Base-by-base conservation (phyloP, 2,797 vertebrate species). In the Tiaroga cobitis region DNA sequence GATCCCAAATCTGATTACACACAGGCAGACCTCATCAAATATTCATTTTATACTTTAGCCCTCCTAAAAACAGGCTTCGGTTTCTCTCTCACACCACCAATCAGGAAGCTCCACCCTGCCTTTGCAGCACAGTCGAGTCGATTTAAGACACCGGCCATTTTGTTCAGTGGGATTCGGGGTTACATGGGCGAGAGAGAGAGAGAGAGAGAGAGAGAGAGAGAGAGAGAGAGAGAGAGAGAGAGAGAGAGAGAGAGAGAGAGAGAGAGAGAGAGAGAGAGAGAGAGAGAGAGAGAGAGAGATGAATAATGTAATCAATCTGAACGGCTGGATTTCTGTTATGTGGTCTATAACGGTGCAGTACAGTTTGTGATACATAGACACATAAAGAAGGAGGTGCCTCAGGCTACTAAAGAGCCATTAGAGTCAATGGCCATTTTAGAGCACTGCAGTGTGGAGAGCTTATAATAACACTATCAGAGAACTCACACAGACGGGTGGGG, bases 21-120 rank as follows among this genome's bases (percentile, higher is more conserved):
- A 91, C 91, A 92, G 92, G 93, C 93, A 94, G 92, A 95, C 90
- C 94, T 96, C 94, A 96, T 96, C 94, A 96, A 95, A 95, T 95
- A 96, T 96, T 95, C 92, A 95, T 95, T 93, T 95, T 92, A 94
- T 94, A 95, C 94, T 87, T 89, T 90, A 89, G 92, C 92, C 91
- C 91, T 73, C 92, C 92, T 92, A 93, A 95, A 94, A 93, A 92
- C 78, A 87, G 88, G 87, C 87, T 89, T 92, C 80, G 72, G 89
- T 91, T 91, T 89, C 84, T 85, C 87, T 75, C 85, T 69, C 77
- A 6, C 7, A 88, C 85, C 51, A 63, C 88, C 87, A 89, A 87
- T 79, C 83, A 81, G 74, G 32, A 77, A 80, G 76, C 46, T 32
- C 34, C 26, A 29, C 61, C 34, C 43, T 85, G 73, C 46, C 46